Evolutionary conservation across 2,113 vertebrate genomes (phyloP), one percentile per base, ranked within the genome.

Genomic region (Pteruthius melanotis): DNA sequence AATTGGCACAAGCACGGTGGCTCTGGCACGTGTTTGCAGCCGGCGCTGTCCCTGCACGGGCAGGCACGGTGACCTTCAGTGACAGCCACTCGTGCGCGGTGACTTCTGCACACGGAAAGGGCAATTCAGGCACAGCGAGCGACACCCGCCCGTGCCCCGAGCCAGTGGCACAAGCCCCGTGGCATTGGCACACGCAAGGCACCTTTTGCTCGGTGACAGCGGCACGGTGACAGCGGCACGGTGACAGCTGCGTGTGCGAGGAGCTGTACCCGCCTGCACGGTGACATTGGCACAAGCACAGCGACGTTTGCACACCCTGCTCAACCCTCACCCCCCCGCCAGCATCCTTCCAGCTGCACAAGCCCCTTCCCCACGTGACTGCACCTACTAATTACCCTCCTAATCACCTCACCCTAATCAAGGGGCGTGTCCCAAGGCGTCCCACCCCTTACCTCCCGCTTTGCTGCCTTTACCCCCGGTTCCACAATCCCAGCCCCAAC

Each of bases 191-290:
- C 40, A 11, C 6, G n/a, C n/a, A 19, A 8, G 82, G 42, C 69
- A 47, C 50, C 27, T 59, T 37, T 26, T 11, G 57, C 57, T 35
- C n/a, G n/a, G n/a, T 4, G 63, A 13, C 47, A 5, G 7, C 12
- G 45, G 39, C 50, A 37, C 81, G 3, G 66, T 4, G 63, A 13
- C 47, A 5, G 7, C 12, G 45, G 39, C 50, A 37, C 81, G 3
- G 66, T 8, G 66, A 42, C 50, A 15, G 8, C 5, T 27, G 33
- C 30, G 3, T 2, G 8, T 14, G 13, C 71, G 7, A 30, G 31
- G 49, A 37, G 16, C 54, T 1, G 15, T 6, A 4, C 20, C 7
- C 24, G 0, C 31, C 5, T 3, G 21, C 49, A 54, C 3, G 0
- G 54, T 5, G 35, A 6, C 75, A 11, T 1, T 10, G 26, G 16